A percentile compares a stretch with the other conserved stretches of the same genome.
These are phyloP conservation scores for Polypterus bichir DNA, from an alignment of 2,113 vertebrate species.

Conservation along the genomic window DNA sequence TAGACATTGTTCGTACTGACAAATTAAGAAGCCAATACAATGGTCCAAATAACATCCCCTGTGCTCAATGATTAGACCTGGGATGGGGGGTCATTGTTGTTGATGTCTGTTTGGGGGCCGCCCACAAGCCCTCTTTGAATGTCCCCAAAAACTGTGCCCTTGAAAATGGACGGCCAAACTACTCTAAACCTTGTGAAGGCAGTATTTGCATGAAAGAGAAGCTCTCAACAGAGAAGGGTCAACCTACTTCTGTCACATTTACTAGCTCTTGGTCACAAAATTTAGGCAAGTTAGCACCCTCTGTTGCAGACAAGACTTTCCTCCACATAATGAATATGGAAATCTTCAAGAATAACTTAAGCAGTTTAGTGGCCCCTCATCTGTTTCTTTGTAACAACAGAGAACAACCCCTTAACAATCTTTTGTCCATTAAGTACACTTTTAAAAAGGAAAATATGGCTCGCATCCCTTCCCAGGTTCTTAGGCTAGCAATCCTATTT, in stretches of 20 bases:
- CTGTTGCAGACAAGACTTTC: background rate
- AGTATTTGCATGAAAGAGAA: background rate
- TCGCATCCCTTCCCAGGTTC: no score
- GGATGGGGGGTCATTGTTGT: background rate
- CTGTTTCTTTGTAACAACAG: background rate
- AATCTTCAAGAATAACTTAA: background rate
- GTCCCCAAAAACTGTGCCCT: background rate
- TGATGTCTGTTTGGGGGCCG: background rate
- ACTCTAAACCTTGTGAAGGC: background rate
- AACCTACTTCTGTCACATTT: background rate
- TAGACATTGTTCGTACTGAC: background rate
- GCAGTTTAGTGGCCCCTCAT: background rate
- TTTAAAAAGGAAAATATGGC: no score
- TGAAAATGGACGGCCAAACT: background rate
- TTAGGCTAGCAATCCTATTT: no score
- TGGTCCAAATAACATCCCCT: background rate
- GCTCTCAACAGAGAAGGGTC: background rate
- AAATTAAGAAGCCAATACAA: background rate
- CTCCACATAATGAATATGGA: background rate
- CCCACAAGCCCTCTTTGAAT: background rate
- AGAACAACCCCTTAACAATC: background rate
- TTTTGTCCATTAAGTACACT: no score
- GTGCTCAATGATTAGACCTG: background rate
- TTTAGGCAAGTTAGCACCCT: background rate
- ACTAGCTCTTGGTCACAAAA: background rate